phyloP scores from a whole-genome alignment of 1,140 invertebrate genomes.

The Drosophila sulfurigaster region DNA sequence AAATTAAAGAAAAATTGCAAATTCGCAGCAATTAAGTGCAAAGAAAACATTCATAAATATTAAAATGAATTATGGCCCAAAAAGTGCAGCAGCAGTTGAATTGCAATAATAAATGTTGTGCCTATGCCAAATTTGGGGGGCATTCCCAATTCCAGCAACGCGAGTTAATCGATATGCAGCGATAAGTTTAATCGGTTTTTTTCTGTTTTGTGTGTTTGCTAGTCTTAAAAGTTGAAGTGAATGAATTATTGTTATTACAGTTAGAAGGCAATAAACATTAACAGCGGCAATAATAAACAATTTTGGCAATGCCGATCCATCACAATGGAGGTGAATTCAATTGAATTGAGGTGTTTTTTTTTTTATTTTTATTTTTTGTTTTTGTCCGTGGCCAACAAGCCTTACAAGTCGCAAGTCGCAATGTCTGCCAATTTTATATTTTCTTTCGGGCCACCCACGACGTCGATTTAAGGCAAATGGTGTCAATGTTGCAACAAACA shows the following conservation, averaged over 20 bases:
- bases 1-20: not conserved
- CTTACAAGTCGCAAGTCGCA: not conserved
- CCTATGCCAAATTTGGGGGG: not conserved
- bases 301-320: not conserved
- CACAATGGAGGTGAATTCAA: not conserved
- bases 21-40: not conserved
- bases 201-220: too few species aligned
- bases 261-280: constrained; percentile 11
- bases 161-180: not conserved
- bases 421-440: not conserved
- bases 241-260: constrained; percentile 15
- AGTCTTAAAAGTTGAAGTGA: constrained; percentile 1
- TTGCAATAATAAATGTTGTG: not conserved
- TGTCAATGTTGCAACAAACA: constrained; percentile 16
- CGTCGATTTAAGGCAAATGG: not conserved
- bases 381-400: constrained; percentile 9
- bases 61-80: not conserved
- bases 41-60: not conserved
- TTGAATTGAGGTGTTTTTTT: not conserved
- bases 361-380: too few species aligned
- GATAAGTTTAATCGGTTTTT: not conserved
- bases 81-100: not conserved
- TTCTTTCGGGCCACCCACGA: constrained; percentile 7
- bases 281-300: constrained; percentile 10
- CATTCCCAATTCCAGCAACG: not conserved